These are phyloP conservation scores for Diadegma fenestrale DNA, from an alignment of 2,888 invertebrate genomes.

Conservation along the genomic window DNA sequence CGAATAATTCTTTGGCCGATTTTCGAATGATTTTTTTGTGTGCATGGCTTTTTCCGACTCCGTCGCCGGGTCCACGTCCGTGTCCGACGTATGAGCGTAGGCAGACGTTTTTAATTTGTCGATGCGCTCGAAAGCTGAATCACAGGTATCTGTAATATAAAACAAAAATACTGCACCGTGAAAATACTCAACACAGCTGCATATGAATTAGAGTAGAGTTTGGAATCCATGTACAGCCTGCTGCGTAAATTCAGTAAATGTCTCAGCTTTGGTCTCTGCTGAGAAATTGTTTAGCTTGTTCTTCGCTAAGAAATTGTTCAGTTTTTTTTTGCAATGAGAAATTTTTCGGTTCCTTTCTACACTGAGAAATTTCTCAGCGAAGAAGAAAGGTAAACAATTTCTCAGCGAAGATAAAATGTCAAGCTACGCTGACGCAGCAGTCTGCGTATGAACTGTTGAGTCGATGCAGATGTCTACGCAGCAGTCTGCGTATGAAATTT, in stretches of 20 bases:
- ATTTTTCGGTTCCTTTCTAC: too few relatives aligned
- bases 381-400: too few relatives aligned
- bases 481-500: neutral
- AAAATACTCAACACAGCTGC: neutral
- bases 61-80: conserved; percentile 11
- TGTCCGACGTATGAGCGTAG: conserved; percentile 21
- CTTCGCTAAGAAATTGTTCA: neutral
- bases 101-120: conserved; percentile 2
- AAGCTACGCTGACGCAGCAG: neutral
- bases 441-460: neutral
- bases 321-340: neutral
- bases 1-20: conserved; percentile 5
- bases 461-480: neutral
- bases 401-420: too few relatives aligned
- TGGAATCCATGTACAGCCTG: too few relatives aligned
- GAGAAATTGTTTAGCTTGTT: too few relatives aligned
- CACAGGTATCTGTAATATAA: conserved; percentile 26
- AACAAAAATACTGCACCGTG: neutral
- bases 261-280: too few relatives aligned
- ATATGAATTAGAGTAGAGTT: too few relatives aligned
- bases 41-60: conserved; percentile 3
- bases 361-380: too few relatives aligned
- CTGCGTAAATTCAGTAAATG: too few relatives aligned
- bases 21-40: neutral
- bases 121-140: conserved; percentile 26